Evolutionary conservation across 2,113 vertebrate genomes (phyloP), one percentile per base, ranked within the genome.

Genomic region (Vulpes ferrilata): DNA sequence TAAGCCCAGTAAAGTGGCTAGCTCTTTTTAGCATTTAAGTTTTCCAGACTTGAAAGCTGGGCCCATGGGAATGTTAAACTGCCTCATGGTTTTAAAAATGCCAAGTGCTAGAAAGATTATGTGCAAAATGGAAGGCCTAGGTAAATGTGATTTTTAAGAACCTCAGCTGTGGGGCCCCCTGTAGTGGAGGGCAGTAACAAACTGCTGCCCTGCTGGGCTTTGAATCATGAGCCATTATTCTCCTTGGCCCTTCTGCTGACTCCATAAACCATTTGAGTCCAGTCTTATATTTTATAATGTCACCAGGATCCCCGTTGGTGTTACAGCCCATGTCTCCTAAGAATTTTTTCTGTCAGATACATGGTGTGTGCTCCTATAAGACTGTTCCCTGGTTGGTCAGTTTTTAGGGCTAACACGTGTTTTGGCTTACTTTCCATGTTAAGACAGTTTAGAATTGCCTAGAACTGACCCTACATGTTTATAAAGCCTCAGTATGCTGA

Each of bases 211-310:
- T 17, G 57, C 11, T 88, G 53, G 76, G 15, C 73, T 93, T 84
- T 90, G 81, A 74, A 35, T 59, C 62, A 64, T 8, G 9, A 51
- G 15, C 22, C 10, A 0, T 43, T 17, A 82, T 48, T 94, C 55
- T 73, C 8, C 19, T 48, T 51, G 76, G 91, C 89, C 78, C 5
- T 15, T 88, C 84, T 80, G 25, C 57, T 80, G 73, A 80, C 74
- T 57, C 67, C n/a, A 62, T 19, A 67, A 83, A 43, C 57, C 73
- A 60, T 6, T 30, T 35, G 16, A 86, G 51, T 9, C 88, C 32
- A 5, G 11, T 83, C 73, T 65, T 85, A 43, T 55, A 51, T 92
- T 97, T 95, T 51, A 88, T 74, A n/a, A 84, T 30, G 76, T 95
- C 67, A 30, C 80, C 51, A 76, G 88, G 74, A 79, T 9, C 22